Base-by-base conservation (phyloP, 2,113 vertebrate species). In the Elachura formosa region DNA sequence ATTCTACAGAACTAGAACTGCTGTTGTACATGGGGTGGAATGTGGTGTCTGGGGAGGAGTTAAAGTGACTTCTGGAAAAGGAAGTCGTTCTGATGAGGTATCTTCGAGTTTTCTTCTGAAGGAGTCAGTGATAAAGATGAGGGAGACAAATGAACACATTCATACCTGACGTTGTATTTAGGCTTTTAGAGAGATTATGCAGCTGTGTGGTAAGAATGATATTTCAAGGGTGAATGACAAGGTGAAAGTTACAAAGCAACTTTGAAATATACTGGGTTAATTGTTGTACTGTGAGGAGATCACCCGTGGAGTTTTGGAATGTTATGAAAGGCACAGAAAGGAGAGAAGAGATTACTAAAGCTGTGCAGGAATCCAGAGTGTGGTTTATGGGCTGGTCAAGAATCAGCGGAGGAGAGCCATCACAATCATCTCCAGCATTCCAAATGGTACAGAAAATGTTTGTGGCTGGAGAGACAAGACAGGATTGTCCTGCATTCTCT, bases 391-490 rank as follows among this genome's bases (percentile, higher is more conserved):
- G 21, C 18, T 72, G 43, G 31, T 58, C 23, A 38, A 14, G 15
- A 68, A 26, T 36, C 36, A 61, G 25, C 15, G 20, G 55, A 61
- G 20, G 29, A 64, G 41, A 86, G 31, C 18, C 20, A 14, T 67
- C 1, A 4, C 0, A 5, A 13, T 31, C 7, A 22, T 45, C 36
- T 61, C 13, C 10, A 43, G 55, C 31, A 62, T 83, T 6, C 14
- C 1, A 11, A 66, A 38, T 41, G 24, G 23, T 33, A 19, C 1
- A 3, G 54, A 63, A 38, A 33, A 22, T 23, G 23, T 34, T 64
- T 1, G 2, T 76, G 58, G 5, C n/a, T 56, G 16, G 36, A 63
- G 16, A 45, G 29, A 23, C 22, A 63, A 45, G 19, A 6, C 4
- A 15, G 21, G 4, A 25, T 36, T 64, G 20, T 69, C 25, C n/a